Conservation (phyloP, 2,113 vertebrate genomes). For the Toxotes jaculatrix region DNA sequence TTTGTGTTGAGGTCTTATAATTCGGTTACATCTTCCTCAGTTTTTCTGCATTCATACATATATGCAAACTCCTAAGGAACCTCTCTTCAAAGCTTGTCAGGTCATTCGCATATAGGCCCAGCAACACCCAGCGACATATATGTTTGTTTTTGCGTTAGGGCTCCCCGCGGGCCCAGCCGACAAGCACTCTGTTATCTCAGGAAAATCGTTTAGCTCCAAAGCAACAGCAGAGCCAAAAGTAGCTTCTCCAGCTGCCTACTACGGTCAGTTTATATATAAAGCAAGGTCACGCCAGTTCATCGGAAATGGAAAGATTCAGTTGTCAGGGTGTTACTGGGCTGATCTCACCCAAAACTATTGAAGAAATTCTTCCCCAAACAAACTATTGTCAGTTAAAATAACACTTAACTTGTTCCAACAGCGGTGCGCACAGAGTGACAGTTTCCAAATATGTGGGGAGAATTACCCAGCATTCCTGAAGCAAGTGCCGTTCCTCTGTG, state of each 20-base stretch:
- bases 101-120: slow-evolving; percentile 47
- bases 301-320: slow-evolving; percentile 56
- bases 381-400: slow-evolving; percentile 64
- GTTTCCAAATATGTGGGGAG: slow-evolving; percentile 42
- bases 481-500: slow-evolving; percentile 33
- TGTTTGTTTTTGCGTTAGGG: slow-evolving; percentile 70
- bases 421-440: slow-evolving; percentile 27
- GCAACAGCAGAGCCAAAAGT: slow-evolving; percentile 56
- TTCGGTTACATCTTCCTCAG: background rate
- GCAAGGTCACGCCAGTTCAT: slow-evolving; percentile 27
- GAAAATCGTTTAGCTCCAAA: slow-evolving; percentile 61
- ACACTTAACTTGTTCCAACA: slow-evolving; percentile 66
- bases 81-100: slow-evolving; percentile 35
- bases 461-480: slow-evolving; percentile 56
- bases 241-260: slow-evolving; percentile 24
- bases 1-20: background rate
- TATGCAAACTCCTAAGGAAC: slow-evolving; percentile 35
- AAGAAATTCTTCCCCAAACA: slow-evolving; percentile 60
- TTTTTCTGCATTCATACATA: background rate
- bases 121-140: slow-evolving; percentile 31
- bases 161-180: slow-evolving; percentile 43
- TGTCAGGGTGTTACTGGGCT: slow-evolving; percentile 31
- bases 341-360: slow-evolving; percentile 48
- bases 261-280: slow-evolving; percentile 29
- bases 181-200: slow-evolving; percentile 52